Percentiles rank a stretch among this genome's conserved stretches.
These are phyloP conservation scores for Argyrosomus regius DNA, from an alignment of 2,797 vertebrate genomes.

Conservation along the genomic window DNA sequence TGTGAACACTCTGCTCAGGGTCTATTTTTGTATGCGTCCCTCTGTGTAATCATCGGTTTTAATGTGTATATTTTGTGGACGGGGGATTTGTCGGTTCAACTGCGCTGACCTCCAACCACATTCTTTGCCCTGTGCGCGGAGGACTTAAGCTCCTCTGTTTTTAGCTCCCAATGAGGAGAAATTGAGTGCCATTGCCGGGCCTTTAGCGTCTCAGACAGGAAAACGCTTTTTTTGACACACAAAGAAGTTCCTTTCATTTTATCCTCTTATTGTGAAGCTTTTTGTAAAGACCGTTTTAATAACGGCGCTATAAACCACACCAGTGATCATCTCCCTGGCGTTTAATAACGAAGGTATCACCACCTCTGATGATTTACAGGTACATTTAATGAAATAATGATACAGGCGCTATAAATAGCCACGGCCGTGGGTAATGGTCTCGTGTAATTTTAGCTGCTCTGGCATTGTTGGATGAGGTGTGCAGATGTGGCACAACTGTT, in stretches of 20 bases:
- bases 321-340: constrained; percentile 3
- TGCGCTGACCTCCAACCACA: constrained; percentile 60
- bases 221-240: neutral
- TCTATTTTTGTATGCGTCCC: constrained; percentile 58
- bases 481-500: neutral
- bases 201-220: constrained; percentile 26
- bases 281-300: neutral
- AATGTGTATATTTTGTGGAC: constrained; percentile 62
- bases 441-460: constrained; percentile 20
- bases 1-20: constrained; percentile 12
- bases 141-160: constrained; percentile 57
- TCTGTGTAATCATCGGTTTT: constrained; percentile 58
- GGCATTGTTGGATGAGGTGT: neutral
- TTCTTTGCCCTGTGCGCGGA: constrained; percentile 52
- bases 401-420: constrained; percentile 42
- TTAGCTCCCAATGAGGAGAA: constrained; percentile 57
- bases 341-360: neutral
- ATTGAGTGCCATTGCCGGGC: constrained; percentile 24
- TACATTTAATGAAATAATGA: constrained; percentile 22
- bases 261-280: neutral
- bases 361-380: constrained; percentile 22
- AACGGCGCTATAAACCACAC: neutral
- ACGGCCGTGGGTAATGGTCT: neutral
- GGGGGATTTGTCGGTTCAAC: constrained; percentile 61
- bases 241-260: neutral